These are phyloP conservation scores for Protonemura montana DNA, from an alignment of 2,888 invertebrate species.

Conservation along the genomic window DNA sequence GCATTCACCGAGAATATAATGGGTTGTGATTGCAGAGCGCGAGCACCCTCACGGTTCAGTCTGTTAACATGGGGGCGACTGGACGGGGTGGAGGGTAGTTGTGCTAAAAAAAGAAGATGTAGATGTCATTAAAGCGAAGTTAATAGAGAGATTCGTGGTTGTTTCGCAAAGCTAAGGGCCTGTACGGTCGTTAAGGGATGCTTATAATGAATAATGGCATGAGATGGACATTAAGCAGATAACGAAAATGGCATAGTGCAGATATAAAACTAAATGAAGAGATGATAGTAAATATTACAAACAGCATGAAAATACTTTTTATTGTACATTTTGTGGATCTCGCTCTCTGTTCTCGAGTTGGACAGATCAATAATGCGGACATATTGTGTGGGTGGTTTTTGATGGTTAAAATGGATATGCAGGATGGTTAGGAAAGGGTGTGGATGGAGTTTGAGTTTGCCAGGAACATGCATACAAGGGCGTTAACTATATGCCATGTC, in stretches of 20 bases:
- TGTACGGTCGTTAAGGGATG: conserved; percentile 16
- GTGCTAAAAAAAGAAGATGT: conserved; percentile 24
- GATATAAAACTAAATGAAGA: conserved; percentile 31
- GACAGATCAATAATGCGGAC: conserved; percentile 2
- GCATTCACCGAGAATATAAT: background rate
- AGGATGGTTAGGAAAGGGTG: conserved; percentile 5
- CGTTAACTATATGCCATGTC: conserved; percentile 4
- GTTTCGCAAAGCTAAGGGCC: conserved; percentile 7
- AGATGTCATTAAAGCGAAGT: conserved; percentile 17
- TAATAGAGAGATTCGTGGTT: conserved; percentile 25
- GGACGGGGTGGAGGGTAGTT: background rate
- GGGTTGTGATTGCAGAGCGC: background rate
- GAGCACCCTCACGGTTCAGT: background rate
- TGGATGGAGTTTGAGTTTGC: background rate
- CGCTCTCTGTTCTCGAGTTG: background rate
- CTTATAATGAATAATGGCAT: conserved; percentile 16
- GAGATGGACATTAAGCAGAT: conserved; percentile 23
- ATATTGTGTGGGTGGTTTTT: conserved; percentile 12
- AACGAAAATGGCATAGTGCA: conserved; percentile 15
- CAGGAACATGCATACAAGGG: conserved; percentile 12
- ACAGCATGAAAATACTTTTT: conserved; percentile 25
- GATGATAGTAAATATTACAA: conserved; percentile 7
- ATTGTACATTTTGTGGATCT: background rate
- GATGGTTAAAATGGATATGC: background rate
- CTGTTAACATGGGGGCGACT: background rate